Evolutionary conservation across 2,797 vertebrate species (phyloP).

Genomic region (Phoebastria nigripes): DNA sequence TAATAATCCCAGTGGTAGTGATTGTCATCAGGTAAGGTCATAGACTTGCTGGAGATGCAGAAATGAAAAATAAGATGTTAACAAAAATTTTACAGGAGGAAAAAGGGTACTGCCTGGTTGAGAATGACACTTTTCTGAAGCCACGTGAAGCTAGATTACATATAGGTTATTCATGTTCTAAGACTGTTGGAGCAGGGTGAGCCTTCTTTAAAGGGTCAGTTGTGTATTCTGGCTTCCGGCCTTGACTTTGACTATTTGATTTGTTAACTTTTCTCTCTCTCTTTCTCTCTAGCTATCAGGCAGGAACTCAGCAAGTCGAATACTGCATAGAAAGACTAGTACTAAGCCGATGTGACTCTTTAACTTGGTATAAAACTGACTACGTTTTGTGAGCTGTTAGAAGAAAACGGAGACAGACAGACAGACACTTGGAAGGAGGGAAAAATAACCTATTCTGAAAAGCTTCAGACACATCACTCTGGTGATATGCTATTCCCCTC

Average conservation of each 20-base stretch:
- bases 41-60: background rate
- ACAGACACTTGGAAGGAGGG: slow-evolving; percentile 70
- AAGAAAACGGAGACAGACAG: slow-evolving; percentile 72
- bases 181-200: background rate
- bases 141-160: fast-evolving
- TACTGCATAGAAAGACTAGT: slow-evolving; percentile 83
- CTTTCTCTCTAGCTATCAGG: slow-evolving; percentile 84
- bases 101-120: background rate
- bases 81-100: background rate
- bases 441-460: slow-evolving; percentile 65
- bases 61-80: background rate
- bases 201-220: background rate
- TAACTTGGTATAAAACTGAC: slow-evolving; percentile 75
- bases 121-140: background rate
- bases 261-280: background rate
- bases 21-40: background rate
- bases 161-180: background rate
- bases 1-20: background rate
- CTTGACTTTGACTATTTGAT: background rate
- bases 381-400: slow-evolving; percentile 76
- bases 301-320: slow-evolving; percentile 96
- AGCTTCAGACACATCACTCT: slow-evolving; percentile 69
- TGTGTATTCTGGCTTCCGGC: background rate
- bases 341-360: slow-evolving; percentile 71
- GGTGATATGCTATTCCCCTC: slow-evolving; percentile 73